phyloP scores from a whole-genome alignment of 2,113 vertebrate species.

The Aix galericulata region DNA sequence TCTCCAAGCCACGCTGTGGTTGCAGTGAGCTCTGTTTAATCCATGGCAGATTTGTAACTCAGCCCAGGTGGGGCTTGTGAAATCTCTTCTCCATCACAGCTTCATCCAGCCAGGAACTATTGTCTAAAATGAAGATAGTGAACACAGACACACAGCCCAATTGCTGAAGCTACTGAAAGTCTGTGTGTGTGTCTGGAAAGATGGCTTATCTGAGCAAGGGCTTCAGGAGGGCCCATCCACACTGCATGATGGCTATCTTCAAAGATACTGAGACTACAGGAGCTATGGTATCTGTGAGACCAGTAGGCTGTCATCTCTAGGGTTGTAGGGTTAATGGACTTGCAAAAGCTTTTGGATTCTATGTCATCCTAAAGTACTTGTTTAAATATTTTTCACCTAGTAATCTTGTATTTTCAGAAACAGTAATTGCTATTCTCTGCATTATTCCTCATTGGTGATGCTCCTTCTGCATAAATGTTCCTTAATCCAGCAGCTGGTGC shows the following conservation, averaged over 20 bases:
- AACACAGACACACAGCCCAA: neutral
- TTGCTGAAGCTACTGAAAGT: neutral
- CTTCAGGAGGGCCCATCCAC: neutral
- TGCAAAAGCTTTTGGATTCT: neutral
- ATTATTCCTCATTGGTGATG: neutral
- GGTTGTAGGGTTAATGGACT: neutral
- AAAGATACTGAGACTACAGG: neutral
- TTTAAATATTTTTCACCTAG: neutral
- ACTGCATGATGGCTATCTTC: neutral
- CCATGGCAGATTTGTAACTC: neutral
- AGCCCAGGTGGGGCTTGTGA: rapidly evolving
- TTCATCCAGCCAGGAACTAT: neutral
- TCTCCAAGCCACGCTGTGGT: neutral
- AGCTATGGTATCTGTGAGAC: neutral
- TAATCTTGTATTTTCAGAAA: neutral
- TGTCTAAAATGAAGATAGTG: neutral
- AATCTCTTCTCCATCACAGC: neutral
- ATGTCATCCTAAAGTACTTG: neutral
- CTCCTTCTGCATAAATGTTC: neutral
- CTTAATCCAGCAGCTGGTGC: neutral
- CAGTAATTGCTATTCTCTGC: neutral
- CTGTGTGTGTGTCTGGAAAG: neutral
- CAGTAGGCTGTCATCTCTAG: neutral
- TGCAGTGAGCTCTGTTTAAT: neutral
- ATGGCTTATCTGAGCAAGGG: neutral